Percentiles rank a stretch among this genome's conserved stretches.
Evolutionary conservation across 2,888 invertebrate genomes (phyloP).

Genomic region (Stenurella melanura): DNA sequence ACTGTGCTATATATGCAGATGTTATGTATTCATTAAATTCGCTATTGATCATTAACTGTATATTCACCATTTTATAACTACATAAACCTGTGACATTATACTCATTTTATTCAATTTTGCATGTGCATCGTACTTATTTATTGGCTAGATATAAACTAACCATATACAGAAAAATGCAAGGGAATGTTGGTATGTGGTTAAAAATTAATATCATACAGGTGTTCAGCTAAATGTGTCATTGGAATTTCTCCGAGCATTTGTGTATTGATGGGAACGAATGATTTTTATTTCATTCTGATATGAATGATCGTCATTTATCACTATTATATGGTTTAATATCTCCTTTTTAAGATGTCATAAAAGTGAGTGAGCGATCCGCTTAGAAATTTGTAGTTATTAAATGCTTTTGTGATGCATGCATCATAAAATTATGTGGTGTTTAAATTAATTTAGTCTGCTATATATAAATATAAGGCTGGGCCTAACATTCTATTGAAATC

Average conservation of each 20-base stretch:
- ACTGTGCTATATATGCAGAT: no score
- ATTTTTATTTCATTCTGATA: slow-evolving; percentile 23
- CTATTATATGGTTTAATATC: slow-evolving; percentile 33
- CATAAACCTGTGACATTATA: slow-evolving; percentile 22
- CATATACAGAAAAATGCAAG: slow-evolving; percentile 53
- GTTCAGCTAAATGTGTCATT: slow-evolving; percentile 60
- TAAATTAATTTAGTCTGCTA: slow-evolving; percentile 35
- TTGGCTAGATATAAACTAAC: not conserved
- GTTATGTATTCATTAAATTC: no score
- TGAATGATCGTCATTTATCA: slow-evolving; percentile 30
- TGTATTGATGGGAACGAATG: slow-evolving; percentile 51
- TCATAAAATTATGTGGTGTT: slow-evolving; percentile 36
- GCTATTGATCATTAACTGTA: slow-evolving; percentile 2
- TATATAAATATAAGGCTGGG: not conserved
- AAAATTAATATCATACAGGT: slow-evolving; percentile 61
- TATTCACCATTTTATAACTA: slow-evolving; percentile 9
- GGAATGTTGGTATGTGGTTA: slow-evolving; percentile 60
- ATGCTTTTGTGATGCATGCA: slow-evolving; percentile 24
- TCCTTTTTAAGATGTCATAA: slow-evolving; percentile 38
- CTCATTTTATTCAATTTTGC: slow-evolving; percentile 14
- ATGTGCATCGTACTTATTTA: slow-evolving; percentile 16
- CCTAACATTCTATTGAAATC: slow-evolving; percentile 12
- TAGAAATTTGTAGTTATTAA: slow-evolving; percentile 35
- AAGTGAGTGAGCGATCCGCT: slow-evolving; percentile 22
- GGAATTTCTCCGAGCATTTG: slow-evolving; percentile 54